Evolutionary conservation across 2,113 vertebrate genomes (phyloP).

Genomic region (Camarhynchus parvulus): DNA sequence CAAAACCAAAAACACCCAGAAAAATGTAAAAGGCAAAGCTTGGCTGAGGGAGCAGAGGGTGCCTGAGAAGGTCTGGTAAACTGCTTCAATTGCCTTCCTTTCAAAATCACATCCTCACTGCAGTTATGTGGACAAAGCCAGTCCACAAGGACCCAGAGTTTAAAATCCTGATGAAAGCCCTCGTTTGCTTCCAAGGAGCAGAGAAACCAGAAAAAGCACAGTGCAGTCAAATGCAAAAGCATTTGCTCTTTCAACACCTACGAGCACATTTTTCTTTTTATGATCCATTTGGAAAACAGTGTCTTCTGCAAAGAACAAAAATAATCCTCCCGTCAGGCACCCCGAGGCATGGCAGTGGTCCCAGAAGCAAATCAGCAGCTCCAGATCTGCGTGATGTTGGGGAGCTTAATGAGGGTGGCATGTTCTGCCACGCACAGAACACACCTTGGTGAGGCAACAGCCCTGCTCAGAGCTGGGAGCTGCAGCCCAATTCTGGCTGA

Average conservation of each 20-base stretch:
- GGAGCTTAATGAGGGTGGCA: neutral
- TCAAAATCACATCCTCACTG: neutral
- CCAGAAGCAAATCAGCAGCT: conserved; percentile 44
- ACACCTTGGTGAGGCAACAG: neutral
- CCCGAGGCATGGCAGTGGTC: conserved; percentile 40
- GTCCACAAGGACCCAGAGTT: neutral
- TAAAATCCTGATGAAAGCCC: neutral
- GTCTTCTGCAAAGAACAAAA: conserved; percentile 52
- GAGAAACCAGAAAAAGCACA: conserved; percentile 23
- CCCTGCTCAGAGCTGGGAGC: neutral
- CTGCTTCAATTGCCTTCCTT: neutral
- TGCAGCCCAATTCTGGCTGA: neutral
- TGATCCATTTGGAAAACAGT: conserved; percentile 46
- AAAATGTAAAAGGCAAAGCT: neutral
- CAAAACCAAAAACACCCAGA: neutral
- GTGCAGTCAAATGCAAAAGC: conserved; percentile 12
- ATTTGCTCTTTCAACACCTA: conserved; percentile 58
- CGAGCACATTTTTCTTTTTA: conserved; percentile 43
- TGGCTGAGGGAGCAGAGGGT: neutral
- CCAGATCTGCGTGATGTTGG: neutral
- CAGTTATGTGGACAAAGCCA: neutral
- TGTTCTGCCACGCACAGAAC: neutral
- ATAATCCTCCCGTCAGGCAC: conserved; percentile 36
- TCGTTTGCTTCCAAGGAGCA: neutral
- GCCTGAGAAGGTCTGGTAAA: neutral